Conservation (phyloP, 2,797 vertebrate species). For the Sebastes taczanowskii region DNA sequence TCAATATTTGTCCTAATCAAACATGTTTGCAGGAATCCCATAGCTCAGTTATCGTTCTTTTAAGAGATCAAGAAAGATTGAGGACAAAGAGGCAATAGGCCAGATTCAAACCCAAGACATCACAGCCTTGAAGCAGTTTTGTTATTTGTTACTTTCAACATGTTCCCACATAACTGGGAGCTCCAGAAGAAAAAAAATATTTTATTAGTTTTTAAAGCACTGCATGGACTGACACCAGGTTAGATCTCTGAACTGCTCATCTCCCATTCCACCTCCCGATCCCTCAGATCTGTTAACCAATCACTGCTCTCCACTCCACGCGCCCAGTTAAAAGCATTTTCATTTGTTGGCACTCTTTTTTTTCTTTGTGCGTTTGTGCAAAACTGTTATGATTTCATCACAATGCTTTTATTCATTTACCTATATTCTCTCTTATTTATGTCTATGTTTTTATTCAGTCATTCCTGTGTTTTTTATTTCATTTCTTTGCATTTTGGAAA, state of each 20-base stretch:
- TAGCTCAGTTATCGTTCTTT: not conserved
- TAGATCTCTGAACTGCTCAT: no score
- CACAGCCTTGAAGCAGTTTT: not conserved
- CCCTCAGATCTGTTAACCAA: not conserved
- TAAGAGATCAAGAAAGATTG: not conserved
- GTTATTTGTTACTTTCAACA: not conserved
- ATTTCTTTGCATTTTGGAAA: not conserved
- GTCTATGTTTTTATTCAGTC: no score
- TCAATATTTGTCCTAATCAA: not conserved
- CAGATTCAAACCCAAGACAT: not conserved
- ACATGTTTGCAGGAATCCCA: not conserved
- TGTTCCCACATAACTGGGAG: not conserved
- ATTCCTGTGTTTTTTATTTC: not conserved
- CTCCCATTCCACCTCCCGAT: not conserved
- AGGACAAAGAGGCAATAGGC: not conserved
- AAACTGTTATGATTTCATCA: no score
- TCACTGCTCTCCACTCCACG: no score
- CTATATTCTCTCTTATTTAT: not conserved
- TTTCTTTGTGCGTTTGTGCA: no score
- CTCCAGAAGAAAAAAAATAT: not conserved
- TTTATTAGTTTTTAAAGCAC: not conserved
- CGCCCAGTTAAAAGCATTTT: not conserved
- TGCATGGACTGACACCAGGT: not conserved
- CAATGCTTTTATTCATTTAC: no score
- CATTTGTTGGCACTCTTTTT: no score